phyloP scores from a whole-genome alignment of 92 coral and sea anemone species.

The Hydrozoanthus gracilis region DNA sequence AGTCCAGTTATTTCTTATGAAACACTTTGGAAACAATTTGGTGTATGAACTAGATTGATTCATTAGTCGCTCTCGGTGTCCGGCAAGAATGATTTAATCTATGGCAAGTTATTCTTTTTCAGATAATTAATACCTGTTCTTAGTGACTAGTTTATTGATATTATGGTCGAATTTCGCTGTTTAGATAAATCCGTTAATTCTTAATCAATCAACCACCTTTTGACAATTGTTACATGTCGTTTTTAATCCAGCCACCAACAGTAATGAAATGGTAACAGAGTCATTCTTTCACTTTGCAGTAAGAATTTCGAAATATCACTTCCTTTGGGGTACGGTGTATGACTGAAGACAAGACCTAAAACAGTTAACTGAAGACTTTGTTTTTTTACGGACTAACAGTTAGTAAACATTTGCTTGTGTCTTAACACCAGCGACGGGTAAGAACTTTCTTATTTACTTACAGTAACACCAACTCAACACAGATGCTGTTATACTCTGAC shows the following conservation, averaged over 20 bases:
- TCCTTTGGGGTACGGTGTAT: neutral
- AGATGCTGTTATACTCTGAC: no score
- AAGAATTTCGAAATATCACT: neutral
- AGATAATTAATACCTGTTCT: neutral
- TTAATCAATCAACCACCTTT: neutral
- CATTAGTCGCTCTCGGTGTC: no score
- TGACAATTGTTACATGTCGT: neutral
- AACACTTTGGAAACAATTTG: neutral
- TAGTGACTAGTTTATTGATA: neutral
- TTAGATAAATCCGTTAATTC: neutral
- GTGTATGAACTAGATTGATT: no score
- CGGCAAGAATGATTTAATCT: no score
- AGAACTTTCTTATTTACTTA: neutral
- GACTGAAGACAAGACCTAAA: neutral
- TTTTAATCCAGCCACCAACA: neutral
- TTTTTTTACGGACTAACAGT: neutral
- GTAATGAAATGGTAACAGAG: neutral
- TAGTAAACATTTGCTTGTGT: neutral
- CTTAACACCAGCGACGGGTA: constrained; percentile 1
- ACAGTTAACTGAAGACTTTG: neutral
- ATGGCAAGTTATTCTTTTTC: no score
- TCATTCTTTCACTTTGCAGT: neutral
- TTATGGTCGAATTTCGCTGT: neutral
- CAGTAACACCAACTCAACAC: no score
- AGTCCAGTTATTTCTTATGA: neutral